phyloP scores from a whole-genome alignment of 2,113 vertebrate species.

The Nansenia antarctica region DNA sequence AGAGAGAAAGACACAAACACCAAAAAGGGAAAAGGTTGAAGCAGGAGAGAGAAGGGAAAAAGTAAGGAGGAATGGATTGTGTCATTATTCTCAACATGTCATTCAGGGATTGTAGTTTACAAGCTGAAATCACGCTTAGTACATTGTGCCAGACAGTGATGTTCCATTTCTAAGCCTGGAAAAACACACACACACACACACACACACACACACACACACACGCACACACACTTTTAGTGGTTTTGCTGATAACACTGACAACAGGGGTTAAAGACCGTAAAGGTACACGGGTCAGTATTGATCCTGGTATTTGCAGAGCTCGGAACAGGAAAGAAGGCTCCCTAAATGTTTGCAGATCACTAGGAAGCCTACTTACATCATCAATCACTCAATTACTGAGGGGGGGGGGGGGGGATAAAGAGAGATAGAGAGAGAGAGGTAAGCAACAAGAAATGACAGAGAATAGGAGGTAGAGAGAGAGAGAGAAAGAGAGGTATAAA shows the following conservation, averaged over 20 bases:
- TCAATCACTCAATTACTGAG: conserved; percentile 11
- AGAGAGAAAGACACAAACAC: neutral
- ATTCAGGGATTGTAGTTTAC: too few relatives aligned
- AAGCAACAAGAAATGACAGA: neutral
- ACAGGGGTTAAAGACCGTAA: neutral
- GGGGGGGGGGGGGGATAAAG: neutral
- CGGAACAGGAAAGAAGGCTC: conserved; percentile 34
- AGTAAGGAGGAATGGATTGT: neutral
- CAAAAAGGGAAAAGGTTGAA: neutral
- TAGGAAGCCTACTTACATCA: neutral
- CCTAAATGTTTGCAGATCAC: conserved; percentile 3
- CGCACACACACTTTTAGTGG: too few relatives aligned
- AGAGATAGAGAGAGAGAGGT: neutral
- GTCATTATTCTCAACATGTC: neutral
- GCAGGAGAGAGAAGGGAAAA: neutral
- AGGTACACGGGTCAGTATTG: conserved; percentile 24
- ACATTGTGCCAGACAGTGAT: too few relatives aligned
- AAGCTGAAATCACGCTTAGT: too few relatives aligned
- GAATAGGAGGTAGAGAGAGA: conserved; percentile 36
- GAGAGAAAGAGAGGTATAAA: conserved; percentile 11
- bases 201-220: too few relatives aligned
- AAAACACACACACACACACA: too few relatives aligned
- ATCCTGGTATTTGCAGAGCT: conserved; percentile 51
- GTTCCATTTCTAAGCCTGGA: too few relatives aligned
- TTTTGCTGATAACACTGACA: neutral